A percentile compares a stretch with the other conserved stretches of the same genome.
phyloP scores from a whole-genome alignment of 2,113 vertebrate genomes.

The Pimephales promelas region DNA sequence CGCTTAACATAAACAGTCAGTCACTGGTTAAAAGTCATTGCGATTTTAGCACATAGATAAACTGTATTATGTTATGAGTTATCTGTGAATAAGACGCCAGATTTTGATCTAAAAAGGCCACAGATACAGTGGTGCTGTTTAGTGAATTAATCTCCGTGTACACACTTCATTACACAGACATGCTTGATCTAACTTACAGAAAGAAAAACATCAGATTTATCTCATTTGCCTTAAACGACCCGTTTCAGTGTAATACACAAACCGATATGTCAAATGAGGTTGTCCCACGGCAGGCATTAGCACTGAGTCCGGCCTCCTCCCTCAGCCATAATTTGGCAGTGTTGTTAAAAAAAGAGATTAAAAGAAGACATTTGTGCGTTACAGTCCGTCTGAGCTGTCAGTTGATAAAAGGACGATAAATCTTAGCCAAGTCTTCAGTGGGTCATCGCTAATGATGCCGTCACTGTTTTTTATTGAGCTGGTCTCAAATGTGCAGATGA shows the following conservation, averaged over 20 bases:
- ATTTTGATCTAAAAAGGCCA: no score
- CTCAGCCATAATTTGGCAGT: constrained; percentile 9
- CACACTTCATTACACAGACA: neutral
- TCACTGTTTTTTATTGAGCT: constrained; percentile 42
- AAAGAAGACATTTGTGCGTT: constrained; percentile 1
- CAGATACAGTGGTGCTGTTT: neutral
- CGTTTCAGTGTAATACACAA: neutral
- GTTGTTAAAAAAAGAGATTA: neutral
- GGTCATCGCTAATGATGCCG: constrained; percentile 31
- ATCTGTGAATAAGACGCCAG: no score
- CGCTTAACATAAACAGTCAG: no score
- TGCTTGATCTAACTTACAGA: neutral
- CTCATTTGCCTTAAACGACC: constrained; percentile 12
- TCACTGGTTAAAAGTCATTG: no score
- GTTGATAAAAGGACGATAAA: constrained; percentile 31
- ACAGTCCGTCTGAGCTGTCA: constrained; percentile 31
- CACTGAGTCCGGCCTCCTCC: constrained; percentile 8
- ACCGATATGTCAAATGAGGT: constrained; percentile 22
- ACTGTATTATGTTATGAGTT: no score
- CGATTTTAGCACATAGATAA: no score
- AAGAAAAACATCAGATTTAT: constrained; percentile 2
- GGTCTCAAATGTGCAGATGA: constrained; percentile 31
- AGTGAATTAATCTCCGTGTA: neutral
- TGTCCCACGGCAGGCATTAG: neutral
- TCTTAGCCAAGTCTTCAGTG: constrained; percentile 33